These are phyloP conservation scores for Euleptes europaea DNA, from an alignment of 2,113 vertebrate species.

Conservation along the genomic window DNA sequence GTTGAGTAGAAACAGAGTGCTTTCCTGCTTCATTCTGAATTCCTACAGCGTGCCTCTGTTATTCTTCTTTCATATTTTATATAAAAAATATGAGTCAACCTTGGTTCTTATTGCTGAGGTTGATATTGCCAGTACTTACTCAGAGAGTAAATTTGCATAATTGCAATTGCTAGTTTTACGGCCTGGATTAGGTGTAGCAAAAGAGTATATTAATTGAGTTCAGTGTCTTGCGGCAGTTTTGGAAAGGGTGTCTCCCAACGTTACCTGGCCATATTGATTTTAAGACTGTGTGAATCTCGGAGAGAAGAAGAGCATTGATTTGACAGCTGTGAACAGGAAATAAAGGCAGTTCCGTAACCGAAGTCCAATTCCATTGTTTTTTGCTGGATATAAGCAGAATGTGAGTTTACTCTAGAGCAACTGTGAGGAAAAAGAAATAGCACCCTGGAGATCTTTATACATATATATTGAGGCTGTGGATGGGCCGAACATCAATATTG, in stretches of 20 bases:
- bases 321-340: slow-evolving; percentile 35
- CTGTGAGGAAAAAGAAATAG: not conserved
- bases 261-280: slow-evolving; percentile 43
- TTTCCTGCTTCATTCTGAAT: not conserved
- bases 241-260: slow-evolving; percentile 29
- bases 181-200: slow-evolving; percentile 30
- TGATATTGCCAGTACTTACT: not conserved
- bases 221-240: slow-evolving; percentile 29
- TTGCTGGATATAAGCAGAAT: not conserved
- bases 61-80: not conserved
- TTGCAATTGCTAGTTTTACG: slow-evolving; percentile 15
- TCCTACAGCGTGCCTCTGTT: not conserved
- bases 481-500: not conserved
- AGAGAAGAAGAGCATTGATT: slow-evolving; percentile 30
- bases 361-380: slow-evolving; percentile 23
- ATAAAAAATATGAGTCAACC: not conserved
- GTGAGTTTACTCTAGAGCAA: slow-evolving; percentile 10
- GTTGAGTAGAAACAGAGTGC: not conserved
- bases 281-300: slow-evolving; percentile 30
- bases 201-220: slow-evolving; percentile 35
- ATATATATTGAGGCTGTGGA: not conserved
- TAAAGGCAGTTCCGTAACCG: slow-evolving; percentile 33
- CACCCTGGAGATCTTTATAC: not conserved
- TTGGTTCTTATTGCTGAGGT: not conserved
- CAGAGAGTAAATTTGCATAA: slow-evolving; percentile 24